Conservation (phyloP, 2,888 invertebrate species). For the Serripes groenlandicus region DNA sequence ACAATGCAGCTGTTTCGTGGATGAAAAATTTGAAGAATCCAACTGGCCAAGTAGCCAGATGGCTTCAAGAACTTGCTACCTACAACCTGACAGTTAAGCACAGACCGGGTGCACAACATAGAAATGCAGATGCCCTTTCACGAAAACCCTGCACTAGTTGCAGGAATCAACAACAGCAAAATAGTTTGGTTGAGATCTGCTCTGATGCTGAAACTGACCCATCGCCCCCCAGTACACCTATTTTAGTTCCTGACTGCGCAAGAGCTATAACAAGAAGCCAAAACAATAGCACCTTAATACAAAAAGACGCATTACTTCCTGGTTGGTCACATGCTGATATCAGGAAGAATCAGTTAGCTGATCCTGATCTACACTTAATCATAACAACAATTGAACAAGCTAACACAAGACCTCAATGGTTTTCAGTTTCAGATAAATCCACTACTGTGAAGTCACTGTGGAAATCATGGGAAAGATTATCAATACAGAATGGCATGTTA, state of each 20-base stretch:
- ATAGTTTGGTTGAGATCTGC: slow-evolving; percentile 11
- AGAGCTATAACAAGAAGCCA: slow-evolving; percentile 33
- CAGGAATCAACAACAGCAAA: slow-evolving; percentile 28
- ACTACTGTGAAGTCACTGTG: slow-evolving; percentile 24
- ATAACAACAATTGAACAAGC: background rate
- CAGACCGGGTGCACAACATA: background rate
- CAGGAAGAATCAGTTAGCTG: background rate
- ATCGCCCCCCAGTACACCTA: too few species aligned
- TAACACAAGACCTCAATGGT: slow-evolving; percentile 1
- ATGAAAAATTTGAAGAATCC: slow-evolving; percentile 5
- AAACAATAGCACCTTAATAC: too few species aligned
- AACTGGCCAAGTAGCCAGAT: background rate
- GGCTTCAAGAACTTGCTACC: background rate
- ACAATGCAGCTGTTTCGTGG: slow-evolving; percentile 2
- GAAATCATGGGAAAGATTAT: slow-evolving; percentile 27
- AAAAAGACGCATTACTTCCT: background rate
- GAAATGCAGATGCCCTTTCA: slow-evolving; percentile 9
- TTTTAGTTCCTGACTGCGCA: too few species aligned
- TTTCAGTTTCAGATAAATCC: background rate
- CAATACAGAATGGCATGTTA: slow-evolving; percentile 21
- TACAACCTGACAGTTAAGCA: background rate
- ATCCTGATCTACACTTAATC: background rate
- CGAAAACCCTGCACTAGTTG: background rate
- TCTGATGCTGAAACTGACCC: background rate
- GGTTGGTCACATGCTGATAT: background rate